Conservation (phyloP, 1,140 invertebrate species). For the Lasioglossum albipes region DNA sequence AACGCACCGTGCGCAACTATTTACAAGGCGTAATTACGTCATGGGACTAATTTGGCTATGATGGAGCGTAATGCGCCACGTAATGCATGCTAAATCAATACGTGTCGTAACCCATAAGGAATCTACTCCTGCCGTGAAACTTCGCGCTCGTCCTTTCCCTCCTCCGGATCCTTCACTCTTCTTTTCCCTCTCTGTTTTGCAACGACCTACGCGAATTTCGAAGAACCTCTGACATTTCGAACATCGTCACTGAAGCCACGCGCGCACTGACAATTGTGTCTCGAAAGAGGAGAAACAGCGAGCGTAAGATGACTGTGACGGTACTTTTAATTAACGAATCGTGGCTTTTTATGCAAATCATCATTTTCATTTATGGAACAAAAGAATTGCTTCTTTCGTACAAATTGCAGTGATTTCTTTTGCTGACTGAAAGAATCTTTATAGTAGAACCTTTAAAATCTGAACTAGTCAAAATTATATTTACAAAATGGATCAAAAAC, state of each 20-base stretch:
- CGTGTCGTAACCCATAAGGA: constrained; percentile 24
- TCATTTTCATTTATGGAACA: too few relatives aligned
- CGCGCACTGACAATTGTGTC: too few relatives aligned
- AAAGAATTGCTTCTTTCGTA: too few relatives aligned
- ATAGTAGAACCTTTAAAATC: too few relatives aligned
- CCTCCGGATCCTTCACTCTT: too few relatives aligned
- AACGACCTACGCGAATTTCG: neutral
- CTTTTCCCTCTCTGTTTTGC: neutral
- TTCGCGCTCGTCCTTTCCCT: neutral
- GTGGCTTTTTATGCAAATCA: too few relatives aligned
- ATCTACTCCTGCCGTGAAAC: constrained; percentile 26
- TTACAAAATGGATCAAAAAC: too few relatives aligned
- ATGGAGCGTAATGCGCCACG: constrained; percentile 19
- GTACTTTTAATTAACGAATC: neutral
- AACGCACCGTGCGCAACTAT: neutral
- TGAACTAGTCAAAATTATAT: too few relatives aligned
- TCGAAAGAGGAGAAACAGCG: neutral
- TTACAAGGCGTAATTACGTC: constrained; percentile 46
- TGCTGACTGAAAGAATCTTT: too few relatives aligned
- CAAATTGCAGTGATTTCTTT: too few relatives aligned
- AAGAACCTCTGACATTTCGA: neutral
- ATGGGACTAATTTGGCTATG: constrained; percentile 40
- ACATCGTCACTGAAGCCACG: too few relatives aligned
- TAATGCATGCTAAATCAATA: constrained; percentile 43
- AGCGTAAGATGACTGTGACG: constrained; percentile 9